phyloP scores from a whole-genome alignment of 2,797 vertebrate species.

The Mormyrus proboscirostris region DNA sequence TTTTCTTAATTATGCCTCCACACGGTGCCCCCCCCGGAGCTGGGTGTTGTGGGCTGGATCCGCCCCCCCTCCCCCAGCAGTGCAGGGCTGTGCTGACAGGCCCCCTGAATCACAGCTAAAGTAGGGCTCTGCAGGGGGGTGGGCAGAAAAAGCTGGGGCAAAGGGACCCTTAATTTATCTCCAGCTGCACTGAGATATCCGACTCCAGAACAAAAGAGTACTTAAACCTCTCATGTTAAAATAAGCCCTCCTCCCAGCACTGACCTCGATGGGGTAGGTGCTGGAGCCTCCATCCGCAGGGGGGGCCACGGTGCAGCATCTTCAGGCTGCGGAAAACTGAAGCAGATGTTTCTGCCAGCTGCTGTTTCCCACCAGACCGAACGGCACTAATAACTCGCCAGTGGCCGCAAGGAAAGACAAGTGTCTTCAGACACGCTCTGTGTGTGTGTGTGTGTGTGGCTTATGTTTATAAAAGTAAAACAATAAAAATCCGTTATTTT shows the following conservation, averaged over 20 bases:
- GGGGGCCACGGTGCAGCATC: not conserved
- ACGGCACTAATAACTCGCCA: not conserved
- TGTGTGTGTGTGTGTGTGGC: not conserved
- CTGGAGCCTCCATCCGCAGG: not conserved
- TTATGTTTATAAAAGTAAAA: not conserved
- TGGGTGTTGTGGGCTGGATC: not conserved
- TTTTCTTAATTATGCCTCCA: constrained; percentile 52
- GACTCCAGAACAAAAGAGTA: not conserved
- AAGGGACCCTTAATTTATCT: constrained; percentile 15
- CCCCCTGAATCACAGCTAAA: constrained; percentile 4
- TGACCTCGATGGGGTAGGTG: not conserved
- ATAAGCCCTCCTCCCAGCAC: not conserved
- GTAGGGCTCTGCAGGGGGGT: not conserved
- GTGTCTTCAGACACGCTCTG: not conserved
- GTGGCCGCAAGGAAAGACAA: not conserved
- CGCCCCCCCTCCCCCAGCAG: not conserved
- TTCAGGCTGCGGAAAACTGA: not conserved
- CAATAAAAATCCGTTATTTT: not conserved
- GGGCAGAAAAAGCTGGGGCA: not conserved
- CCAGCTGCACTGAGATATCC: not conserved
- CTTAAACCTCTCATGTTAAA: not conserved
- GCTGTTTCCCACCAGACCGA: not conserved
- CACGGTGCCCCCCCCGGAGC: constrained; percentile 18
- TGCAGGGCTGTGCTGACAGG: not conserved
- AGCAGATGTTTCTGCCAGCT: constrained; percentile 7